These are phyloP conservation scores for Centropristis striata DNA, from an alignment of 2,113 vertebrate genomes.

Conservation along the genomic window DNA sequence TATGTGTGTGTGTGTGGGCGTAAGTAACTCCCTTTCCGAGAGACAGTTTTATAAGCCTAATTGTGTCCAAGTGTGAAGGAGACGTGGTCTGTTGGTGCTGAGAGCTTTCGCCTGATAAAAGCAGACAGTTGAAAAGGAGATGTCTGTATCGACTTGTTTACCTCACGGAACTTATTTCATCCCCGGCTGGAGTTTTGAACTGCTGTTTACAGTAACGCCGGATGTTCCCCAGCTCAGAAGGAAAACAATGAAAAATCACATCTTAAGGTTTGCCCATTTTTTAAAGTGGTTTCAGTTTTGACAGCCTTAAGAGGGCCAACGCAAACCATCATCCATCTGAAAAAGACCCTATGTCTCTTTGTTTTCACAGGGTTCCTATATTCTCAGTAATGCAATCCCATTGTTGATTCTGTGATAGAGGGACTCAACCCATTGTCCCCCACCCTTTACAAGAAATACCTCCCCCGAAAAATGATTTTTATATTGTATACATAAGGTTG, in stretches of 20 bases:
- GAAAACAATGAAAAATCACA: constrained; percentile 47
- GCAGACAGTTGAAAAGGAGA: constrained; percentile 39
- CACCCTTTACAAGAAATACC: constrained; percentile 1
- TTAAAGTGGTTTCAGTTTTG: constrained; percentile 36
- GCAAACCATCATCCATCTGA: not conserved
- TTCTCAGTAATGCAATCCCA: constrained; percentile 55
- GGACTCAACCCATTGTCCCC: not conserved
- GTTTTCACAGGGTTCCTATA: constrained; percentile 36
- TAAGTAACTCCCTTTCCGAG: constrained; percentile 15
- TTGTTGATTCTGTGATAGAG: constrained; percentile 57
- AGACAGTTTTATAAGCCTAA: constrained; percentile 51
- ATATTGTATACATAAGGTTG: too few relatives aligned
- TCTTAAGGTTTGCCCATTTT: constrained; percentile 21
- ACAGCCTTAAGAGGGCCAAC: constrained; percentile 1
- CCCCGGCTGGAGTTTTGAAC: constrained; percentile 1
- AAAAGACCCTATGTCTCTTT: constrained; percentile 33
- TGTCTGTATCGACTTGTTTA: constrained; percentile 41
- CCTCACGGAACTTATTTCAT: constrained; percentile 43
- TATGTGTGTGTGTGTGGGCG: constrained; percentile 13
- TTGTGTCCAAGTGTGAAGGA: constrained; percentile 55
- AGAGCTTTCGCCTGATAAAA: constrained; percentile 52
- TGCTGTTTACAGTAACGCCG: constrained; percentile 42
- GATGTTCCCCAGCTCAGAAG: constrained; percentile 46
- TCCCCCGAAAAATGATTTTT: too few relatives aligned
- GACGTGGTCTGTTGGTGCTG: constrained; percentile 26